Evolutionary conservation across 2,113 vertebrate species (phyloP).

Genomic region (Felis chaus): DNA sequence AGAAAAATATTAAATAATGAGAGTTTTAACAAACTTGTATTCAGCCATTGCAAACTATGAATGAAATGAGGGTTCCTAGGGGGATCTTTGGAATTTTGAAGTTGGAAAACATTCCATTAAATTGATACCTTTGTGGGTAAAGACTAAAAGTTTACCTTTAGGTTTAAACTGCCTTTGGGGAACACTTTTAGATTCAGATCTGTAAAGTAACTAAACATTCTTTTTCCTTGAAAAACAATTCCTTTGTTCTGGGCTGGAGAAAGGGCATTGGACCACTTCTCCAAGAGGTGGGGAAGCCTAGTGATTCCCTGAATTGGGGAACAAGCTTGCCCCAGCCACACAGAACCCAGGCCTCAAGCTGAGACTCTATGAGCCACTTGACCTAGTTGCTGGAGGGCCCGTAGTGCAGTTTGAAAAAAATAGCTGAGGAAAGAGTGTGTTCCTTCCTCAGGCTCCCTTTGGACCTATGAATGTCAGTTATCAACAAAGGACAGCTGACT

Average conservation of each 20-base stretch:
- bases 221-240: not conserved
- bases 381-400: not conserved
- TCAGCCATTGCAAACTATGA: not conserved
- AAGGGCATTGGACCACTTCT: not conserved
- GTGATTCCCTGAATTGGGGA: not conserved
- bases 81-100: constrained; percentile 17
- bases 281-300: not conserved
- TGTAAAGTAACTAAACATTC: not conserved
- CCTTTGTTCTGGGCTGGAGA: not conserved
- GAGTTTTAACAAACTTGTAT: not conserved
- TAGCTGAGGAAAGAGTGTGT: not conserved
- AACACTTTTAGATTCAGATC: not conserved
- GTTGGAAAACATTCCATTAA: not conserved
- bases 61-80: not conserved
- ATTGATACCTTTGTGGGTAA: not conserved
- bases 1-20: constrained; percentile 3
- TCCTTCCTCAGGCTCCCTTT: not conserved
- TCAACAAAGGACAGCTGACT: not conserved
- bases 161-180: not conserved
- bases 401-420: not conserved
- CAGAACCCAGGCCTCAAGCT: not conserved
- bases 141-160: not conserved
- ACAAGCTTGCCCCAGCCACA: not conserved
- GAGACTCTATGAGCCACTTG: not conserved
- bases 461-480: not conserved